A percentile compares a stretch with the other conserved stretches of the same genome.
Evolutionary conservation across 2,888 invertebrate genomes (phyloP).

Genomic region (Andrena dorsata): DNA sequence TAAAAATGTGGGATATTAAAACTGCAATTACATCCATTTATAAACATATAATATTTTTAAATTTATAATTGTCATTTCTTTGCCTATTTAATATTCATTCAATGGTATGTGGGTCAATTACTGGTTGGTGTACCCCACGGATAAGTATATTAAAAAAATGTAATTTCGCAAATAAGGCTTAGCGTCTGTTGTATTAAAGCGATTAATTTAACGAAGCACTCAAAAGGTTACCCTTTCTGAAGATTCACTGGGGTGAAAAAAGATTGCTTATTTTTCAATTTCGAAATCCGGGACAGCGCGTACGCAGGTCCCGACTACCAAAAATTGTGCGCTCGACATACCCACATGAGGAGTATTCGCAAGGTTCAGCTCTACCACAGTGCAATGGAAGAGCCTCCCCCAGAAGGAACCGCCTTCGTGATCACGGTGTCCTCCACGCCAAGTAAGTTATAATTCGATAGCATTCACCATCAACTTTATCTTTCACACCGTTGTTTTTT

Average conservation of each 20-base stretch:
- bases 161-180: too few relatives aligned
- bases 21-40: too few relatives aligned
- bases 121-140: too few relatives aligned
- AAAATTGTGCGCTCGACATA: constrained; percentile 88
- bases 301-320: constrained; percentile 88
- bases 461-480: constrained; percentile 48
- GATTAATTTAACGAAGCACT: too few relatives aligned
- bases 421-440: constrained; percentile 91
- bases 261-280: constrained; percentile 51
- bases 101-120: too few relatives aligned
- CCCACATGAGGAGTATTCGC: constrained; percentile 87
- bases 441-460: constrained; percentile 87
- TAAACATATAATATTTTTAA: too few relatives aligned
- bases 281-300: constrained; percentile 87
- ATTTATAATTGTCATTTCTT: too few relatives aligned
- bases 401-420: constrained; percentile 89
- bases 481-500: constrained; percentile 16
- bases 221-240: too few relatives aligned
- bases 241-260: background rate
- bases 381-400: constrained; percentile 90
- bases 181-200: too few relatives aligned
- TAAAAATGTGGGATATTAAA: too few relatives aligned
- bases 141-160: too few relatives aligned
- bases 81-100: too few relatives aligned
- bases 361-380: constrained; percentile 87